Percentiles rank a stretch among this genome's conserved stretches.
These are phyloP conservation scores for Mastomys natalensis DNA, from an alignment of 2,113 vertebrate species.

Conservation along the genomic window DNA sequence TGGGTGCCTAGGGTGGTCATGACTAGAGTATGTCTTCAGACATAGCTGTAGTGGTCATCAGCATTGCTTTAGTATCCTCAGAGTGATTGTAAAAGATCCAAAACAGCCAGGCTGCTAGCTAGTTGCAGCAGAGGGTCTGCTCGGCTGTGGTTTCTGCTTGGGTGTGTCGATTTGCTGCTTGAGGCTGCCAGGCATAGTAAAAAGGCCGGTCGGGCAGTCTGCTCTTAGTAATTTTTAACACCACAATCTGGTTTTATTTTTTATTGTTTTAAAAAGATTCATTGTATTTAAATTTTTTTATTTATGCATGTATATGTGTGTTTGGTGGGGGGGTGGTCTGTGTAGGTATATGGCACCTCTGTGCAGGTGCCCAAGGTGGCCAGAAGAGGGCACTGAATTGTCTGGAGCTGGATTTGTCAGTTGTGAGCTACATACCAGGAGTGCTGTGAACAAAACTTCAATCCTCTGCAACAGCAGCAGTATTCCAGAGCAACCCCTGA, in stretches of 20 bases:
- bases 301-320: background rate
- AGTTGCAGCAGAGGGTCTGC: background rate
- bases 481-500: background rate
- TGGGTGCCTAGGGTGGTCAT: background rate
- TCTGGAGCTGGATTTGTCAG: background rate
- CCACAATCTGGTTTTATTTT: conserved; percentile 7
- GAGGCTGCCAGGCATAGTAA: background rate
- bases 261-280: background rate
- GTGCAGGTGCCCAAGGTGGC: background rate
- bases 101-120: background rate
- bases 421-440: background rate
- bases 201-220: background rate
- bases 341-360: too few species aligned
- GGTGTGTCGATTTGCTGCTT: background rate
- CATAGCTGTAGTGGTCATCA: background rate
- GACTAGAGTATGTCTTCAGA: background rate
- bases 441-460: background rate
- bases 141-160: background rate
- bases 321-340: background rate
- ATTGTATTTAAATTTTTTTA: background rate
- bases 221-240: background rate
- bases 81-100: background rate
- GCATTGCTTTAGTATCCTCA: background rate
- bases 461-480: background rate
- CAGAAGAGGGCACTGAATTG: background rate